phyloP scores from a whole-genome alignment of 2,797 vertebrate genomes.

The Pseudotriccus pelzelni region DNA sequence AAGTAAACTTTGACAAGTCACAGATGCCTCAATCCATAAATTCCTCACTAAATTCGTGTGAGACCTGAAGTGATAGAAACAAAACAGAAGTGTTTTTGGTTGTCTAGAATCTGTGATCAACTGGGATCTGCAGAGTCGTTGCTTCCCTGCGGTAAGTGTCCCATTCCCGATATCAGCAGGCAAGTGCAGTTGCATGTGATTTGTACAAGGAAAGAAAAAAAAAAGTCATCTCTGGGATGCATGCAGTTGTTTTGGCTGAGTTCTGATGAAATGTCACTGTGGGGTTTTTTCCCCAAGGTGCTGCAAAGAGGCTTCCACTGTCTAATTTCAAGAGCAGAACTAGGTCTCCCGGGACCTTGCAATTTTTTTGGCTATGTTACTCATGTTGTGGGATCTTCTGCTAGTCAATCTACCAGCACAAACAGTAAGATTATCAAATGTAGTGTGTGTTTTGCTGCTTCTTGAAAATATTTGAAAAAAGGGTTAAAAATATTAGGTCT shows the following conservation, averaged over 20 bases:
- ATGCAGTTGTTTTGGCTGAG: neutral
- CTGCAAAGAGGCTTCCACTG: neutral
- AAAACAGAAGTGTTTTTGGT: neutral
- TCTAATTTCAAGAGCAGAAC: neutral
- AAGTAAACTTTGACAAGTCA: neutral
- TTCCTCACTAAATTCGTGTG: neutral
- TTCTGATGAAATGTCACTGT: neutral
- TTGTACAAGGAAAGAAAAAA: neutral
- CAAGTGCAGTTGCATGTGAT: neutral
- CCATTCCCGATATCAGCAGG: neutral
- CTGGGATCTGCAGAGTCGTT: neutral
- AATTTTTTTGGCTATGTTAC: neutral
- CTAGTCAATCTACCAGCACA: neutral
- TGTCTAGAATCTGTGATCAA: neutral
- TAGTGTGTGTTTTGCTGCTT: neutral
- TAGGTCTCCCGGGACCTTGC: fast-evolving
- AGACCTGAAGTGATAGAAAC: neutral
- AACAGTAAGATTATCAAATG: neutral
- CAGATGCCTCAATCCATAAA: neutral
- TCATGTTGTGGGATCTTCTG: neutral
- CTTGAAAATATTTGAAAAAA: neutral
- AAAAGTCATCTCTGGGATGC: neutral
- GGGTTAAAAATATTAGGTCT: neutral
- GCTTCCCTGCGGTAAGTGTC: neutral
- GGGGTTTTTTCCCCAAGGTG: neutral